A percentile compares a stretch with the other conserved stretches of the same genome.
These are phyloP conservation scores for Limnephilus lunatus DNA, from an alignment of 2,888 invertebrate genomes.

Conservation along the genomic window DNA sequence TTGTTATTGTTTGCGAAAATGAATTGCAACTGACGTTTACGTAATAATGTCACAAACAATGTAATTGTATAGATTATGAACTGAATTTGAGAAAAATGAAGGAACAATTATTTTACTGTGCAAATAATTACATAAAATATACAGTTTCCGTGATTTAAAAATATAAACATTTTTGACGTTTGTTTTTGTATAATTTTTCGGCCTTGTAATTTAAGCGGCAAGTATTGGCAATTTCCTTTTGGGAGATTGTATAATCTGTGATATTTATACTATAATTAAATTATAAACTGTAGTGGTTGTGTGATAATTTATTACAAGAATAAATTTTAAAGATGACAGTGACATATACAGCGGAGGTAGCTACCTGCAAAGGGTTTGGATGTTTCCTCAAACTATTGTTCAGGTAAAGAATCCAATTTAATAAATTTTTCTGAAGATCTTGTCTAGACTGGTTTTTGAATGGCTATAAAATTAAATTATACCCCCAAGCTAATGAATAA, in stretches of 20 bases:
- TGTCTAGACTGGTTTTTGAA: not conserved
- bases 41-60: conserved; percentile 35
- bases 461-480: not conserved
- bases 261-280: conserved; percentile 16
- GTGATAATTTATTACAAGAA: not conserved
- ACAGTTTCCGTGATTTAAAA: not conserved
- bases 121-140: not conserved
- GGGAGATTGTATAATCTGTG: conserved; percentile 30
- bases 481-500: not conserved
- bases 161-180: not conserved
- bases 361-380: conserved; percentile 90
- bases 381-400: conserved; percentile 90
- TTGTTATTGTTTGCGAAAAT: not conserved
- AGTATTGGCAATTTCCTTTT: conserved; percentile 16
- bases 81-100: not conserved
- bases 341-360: conserved; percentile 91
- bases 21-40: conserved; percentile 28
- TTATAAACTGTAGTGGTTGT: conserved; percentile 24
- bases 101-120: not conserved
- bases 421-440: not conserved
- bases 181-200: not conserved
- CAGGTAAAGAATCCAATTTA: conserved; percentile 78
- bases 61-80: not conserved
- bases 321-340: conserved; percentile 83
- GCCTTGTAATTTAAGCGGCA: not conserved